Conservation (phyloP, 2,113 vertebrate species). For the Leiothrix lutea region DNA sequence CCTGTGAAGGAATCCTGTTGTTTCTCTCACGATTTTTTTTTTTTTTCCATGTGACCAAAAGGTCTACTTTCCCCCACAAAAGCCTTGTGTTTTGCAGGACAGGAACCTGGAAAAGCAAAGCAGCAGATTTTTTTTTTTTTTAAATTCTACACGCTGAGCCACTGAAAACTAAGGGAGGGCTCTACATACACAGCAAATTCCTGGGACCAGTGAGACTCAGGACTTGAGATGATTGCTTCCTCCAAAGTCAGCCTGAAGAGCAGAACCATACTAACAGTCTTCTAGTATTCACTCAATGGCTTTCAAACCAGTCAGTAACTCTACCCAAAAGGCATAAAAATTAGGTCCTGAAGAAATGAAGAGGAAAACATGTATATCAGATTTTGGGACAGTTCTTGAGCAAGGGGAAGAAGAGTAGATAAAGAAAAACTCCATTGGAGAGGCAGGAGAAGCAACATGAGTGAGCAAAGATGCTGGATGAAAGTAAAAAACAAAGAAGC, state of each 20-base stretch:
- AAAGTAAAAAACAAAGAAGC: not conserved
- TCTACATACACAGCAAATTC: not conserved
- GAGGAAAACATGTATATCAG: not conserved
- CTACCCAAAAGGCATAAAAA: not conserved
- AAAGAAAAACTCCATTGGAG: not conserved
- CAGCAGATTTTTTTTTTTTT: not conserved
- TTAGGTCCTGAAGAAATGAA: not conserved
- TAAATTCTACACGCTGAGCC: not conserved
- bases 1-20: not conserved
- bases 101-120: not conserved
- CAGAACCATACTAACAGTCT: not conserved
- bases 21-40: not conserved
- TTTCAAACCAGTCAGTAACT: not conserved
- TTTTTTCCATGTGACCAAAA: not conserved
- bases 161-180: not conserved
- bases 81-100: not conserved
- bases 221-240: not conserved
- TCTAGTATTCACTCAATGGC: not conserved
- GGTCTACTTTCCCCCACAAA: not conserved
- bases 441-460: not conserved
- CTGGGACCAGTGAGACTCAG: not conserved
- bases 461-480: not conserved
- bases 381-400: not conserved
- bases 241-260: not conserved
- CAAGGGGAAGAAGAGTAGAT: not conserved